These are phyloP conservation scores for Epizoanthus fatuus DNA, from an alignment of 92 coral and sea anemone genomes.

Conservation along the genomic window DNA sequence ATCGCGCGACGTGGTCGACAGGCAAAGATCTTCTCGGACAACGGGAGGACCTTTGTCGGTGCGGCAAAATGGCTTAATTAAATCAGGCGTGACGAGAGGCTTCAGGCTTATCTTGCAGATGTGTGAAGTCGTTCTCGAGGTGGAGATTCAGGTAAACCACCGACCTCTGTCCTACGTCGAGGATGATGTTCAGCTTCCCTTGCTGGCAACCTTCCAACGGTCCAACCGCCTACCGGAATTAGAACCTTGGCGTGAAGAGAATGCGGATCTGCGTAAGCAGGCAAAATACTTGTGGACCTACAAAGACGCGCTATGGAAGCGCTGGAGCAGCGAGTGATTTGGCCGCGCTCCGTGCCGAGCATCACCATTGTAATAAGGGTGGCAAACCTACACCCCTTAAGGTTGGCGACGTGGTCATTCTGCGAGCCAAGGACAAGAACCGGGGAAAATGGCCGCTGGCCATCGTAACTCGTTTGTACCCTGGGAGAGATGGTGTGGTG, in stretches of 20 bases:
- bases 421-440: too few relatives aligned
- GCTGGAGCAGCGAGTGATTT: constrained; percentile 22
- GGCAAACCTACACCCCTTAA: neutral
- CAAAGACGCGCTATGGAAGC: constrained; percentile 52
- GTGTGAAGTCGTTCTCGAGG: constrained; percentile 44
- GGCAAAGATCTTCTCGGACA: neutral
- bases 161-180: constrained; percentile 6
- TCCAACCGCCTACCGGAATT: constrained; percentile 23
- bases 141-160: constrained; percentile 39
- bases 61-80: constrained; percentile 50
- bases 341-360: neutral
- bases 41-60: constrained; percentile 31
- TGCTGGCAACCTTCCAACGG: neutral
- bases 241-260: constrained; percentile 20
- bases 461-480: too few relatives aligned
- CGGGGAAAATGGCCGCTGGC: neutral
- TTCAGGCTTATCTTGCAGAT: constrained; percentile 42
- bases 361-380: neutral
- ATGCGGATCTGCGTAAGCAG: neutral
- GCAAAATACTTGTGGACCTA: constrained; percentile 4
- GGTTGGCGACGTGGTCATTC: too few relatives aligned
- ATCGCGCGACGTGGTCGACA: constrained; percentile 9
- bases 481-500: too few relatives aligned
- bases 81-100: constrained; percentile 42
- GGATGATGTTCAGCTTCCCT: neutral